Conservation (phyloP, 1,140 invertebrate genomes). For the Caenorhabditis inopinata region DNA sequence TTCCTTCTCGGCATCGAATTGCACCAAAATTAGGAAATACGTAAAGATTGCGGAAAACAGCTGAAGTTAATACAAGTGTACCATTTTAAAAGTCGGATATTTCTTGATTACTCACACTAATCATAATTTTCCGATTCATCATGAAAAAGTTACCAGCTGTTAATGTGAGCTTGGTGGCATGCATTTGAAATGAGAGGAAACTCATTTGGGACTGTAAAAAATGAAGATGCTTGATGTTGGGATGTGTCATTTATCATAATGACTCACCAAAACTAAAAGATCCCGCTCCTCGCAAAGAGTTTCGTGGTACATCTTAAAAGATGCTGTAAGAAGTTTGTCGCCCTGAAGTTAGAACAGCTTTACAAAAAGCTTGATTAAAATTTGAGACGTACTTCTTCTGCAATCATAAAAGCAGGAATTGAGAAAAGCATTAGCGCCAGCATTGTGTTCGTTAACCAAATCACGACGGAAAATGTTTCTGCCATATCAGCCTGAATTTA, state of each 20-base stretch:
- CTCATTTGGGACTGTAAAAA: slow-evolving; percentile 39
- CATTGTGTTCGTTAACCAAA: slow-evolving; percentile 35
- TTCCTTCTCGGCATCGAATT: slow-evolving; percentile 35
- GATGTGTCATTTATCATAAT: background rate
- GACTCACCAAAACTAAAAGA: slow-evolving; percentile 36
- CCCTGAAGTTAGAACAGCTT: slow-evolving; percentile 25
- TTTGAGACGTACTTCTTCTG: slow-evolving; percentile 35
- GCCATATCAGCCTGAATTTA: slow-evolving; percentile 27
- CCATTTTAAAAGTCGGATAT: background rate
- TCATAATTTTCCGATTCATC: slow-evolving; percentile 43
- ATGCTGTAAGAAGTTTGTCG: slow-evolving; percentile 38
- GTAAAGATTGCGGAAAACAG: slow-evolving; percentile 43
- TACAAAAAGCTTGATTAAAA: too few species aligned
- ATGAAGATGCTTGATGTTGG: background rate
- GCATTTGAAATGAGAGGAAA: slow-evolving; percentile 43
- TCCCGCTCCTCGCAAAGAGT: slow-evolving; percentile 40
- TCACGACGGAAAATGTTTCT: slow-evolving; percentile 17
- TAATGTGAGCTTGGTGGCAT: slow-evolving; percentile 37
- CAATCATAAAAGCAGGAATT: slow-evolving; percentile 42
- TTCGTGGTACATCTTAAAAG: slow-evolving; percentile 46
- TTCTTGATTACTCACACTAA: slow-evolving; percentile 18
- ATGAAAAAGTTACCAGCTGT: slow-evolving; percentile 36
- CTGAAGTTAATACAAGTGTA: too few species aligned
- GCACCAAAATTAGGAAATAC: slow-evolving; percentile 40
- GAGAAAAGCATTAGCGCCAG: slow-evolving; percentile 28